Percentiles rank a stretch among this genome's conserved stretches.
Evolutionary conservation across 2,113 vertebrate genomes (phyloP).

Genomic region (Xenotilapia flavipinnis): DNA sequence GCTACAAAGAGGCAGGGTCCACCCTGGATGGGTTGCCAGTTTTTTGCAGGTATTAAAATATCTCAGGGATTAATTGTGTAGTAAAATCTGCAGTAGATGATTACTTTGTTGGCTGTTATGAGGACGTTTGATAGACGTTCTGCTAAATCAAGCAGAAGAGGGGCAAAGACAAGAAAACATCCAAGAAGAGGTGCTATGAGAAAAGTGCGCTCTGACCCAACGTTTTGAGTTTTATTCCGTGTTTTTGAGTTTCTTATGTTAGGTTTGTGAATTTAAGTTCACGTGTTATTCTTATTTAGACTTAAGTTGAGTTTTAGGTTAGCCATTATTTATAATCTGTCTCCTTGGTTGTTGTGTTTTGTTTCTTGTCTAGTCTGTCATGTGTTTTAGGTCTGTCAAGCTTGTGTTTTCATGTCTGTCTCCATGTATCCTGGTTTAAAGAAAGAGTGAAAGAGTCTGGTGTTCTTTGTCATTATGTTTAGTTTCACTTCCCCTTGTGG

Average conservation of each 20-base stretch:
- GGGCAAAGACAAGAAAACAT: not conserved
- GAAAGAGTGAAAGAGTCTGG: not conserved
- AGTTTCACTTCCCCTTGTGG: not conserved
- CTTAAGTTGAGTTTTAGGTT: not conserved
- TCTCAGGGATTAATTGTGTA: not conserved
- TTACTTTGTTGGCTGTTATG: not conserved
- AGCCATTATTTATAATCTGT: not conserved
- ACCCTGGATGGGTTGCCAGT: not conserved
- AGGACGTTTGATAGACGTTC: not conserved
- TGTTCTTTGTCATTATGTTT: not conserved
- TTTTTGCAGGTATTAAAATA: not conserved
- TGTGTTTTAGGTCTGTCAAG: not conserved
- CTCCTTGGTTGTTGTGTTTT: not conserved
- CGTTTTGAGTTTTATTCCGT: not conserved
- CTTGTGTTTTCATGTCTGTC: not conserved
- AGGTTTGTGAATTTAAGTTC: not conserved
- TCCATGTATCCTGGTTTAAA: not conserved
- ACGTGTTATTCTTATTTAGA: not conserved
- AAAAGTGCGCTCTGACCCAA: not conserved
- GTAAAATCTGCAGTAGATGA: not conserved
- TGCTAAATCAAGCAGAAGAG: not conserved
- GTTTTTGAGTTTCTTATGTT: not conserved
- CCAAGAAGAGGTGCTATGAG: not conserved
- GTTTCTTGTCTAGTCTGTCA: not conserved
- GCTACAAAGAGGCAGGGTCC: not conserved